Evolutionary conservation across 2,888 invertebrate species (phyloP).

Genomic region (Plemyria rubiginata): DNA sequence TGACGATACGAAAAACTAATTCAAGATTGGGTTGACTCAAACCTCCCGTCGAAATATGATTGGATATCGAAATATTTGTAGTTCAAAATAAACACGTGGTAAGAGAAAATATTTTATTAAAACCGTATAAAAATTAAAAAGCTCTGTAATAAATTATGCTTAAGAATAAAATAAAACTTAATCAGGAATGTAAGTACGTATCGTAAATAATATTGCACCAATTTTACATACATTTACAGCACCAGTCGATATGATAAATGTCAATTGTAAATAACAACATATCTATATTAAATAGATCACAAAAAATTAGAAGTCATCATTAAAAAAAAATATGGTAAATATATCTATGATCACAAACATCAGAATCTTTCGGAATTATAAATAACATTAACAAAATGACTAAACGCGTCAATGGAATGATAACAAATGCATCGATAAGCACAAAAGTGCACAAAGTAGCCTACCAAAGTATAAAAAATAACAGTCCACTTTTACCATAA

Average conservation of each 20-base stretch:
- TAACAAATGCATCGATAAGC: conserved; percentile 22
- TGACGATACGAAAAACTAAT: too few relatives aligned
- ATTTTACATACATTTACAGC: conserved; percentile 34
- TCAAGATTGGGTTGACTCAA: too few relatives aligned
- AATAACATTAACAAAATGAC: conserved; percentile 43
- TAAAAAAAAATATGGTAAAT: not conserved
- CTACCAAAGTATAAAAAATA: conserved; percentile 12
- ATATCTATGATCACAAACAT: conserved; percentile 44
- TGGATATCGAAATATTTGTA: not conserved
- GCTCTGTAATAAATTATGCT: conserved; percentile 34
- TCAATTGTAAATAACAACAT: conserved; percentile 6
- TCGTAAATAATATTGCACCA: conserved; percentile 35
- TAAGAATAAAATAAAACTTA: conserved; percentile 28
- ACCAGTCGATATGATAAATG: conserved; percentile 42
- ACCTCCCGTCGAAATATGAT: too few relatives aligned
- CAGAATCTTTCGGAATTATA: conserved; percentile 42
- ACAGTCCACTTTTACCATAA: conserved; percentile 10
- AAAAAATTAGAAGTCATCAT: conserved; percentile 12
- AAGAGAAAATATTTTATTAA: conserved; percentile 38
- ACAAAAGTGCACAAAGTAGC: conserved; percentile 28
- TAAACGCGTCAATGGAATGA: conserved; percentile 32
- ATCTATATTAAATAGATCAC: conserved; percentile 40
- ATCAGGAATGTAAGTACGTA: conserved; percentile 36
- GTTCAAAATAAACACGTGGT: conserved; percentile 6
- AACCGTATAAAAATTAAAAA: conserved; percentile 45